These are phyloP conservation scores for Hybognathus amarus DNA, from an alignment of 2,797 vertebrate genomes.

Conservation along the genomic window DNA sequence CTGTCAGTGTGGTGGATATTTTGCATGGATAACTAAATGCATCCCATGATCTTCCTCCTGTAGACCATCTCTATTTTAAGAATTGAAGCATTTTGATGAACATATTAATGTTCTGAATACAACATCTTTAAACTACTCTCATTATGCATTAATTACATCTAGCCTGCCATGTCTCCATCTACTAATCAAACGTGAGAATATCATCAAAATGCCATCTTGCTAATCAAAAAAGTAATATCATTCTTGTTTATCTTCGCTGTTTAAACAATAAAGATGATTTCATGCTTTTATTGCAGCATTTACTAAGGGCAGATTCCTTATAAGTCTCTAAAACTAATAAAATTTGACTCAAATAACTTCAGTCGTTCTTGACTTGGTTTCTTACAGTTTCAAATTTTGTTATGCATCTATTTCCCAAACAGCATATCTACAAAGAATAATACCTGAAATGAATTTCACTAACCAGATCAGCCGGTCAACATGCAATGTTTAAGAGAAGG, in stretches of 20 bases:
- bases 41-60: not conserved
- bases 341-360: not conserved
- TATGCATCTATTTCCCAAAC: not conserved
- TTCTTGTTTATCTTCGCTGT: not conserved
- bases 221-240: constrained; percentile 18
- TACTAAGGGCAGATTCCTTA: not conserved
- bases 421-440: constrained; percentile 17
- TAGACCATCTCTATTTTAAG: constrained; percentile 22
- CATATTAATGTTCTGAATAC: constrained; percentile 3
- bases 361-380: not conserved
- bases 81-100: constrained; percentile 15
- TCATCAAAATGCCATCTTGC: constrained; percentile 31
- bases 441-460: constrained; percentile 33
- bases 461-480: constrained; percentile 29
- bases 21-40: constrained; percentile 9
- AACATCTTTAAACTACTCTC: constrained; percentile 15
- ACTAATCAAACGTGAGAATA: constrained; percentile 23
- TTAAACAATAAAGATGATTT: constrained; percentile 5
- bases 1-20: constrained; percentile 30
- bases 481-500: constrained; percentile 78
- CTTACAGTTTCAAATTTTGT: not conserved
- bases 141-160: constrained; percentile 4
- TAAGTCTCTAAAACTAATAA: not conserved
- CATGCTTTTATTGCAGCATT: not conserved
- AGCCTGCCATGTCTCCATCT: not conserved